A percentile compares a stretch with the other conserved stretches of the same genome.
phyloP scores from a whole-genome alignment of 2,797 vertebrate species.

The Coracias cyanogaster region DNA sequence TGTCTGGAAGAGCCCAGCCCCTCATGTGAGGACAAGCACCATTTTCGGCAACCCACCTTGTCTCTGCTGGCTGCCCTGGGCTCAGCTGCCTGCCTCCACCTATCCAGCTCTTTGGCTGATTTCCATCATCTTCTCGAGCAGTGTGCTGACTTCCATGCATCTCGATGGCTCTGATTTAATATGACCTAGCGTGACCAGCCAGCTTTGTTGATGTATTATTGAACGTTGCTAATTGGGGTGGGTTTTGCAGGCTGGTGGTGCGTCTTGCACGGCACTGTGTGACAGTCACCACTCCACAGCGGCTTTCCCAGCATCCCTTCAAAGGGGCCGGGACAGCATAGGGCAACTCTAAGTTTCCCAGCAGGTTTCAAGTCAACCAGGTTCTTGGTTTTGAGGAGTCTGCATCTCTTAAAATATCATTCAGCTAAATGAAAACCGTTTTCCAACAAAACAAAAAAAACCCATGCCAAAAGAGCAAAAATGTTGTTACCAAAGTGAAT shows the following conservation, averaged over 20 bases:
- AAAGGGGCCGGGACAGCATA: rapidly evolving
- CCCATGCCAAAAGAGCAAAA: background rate
- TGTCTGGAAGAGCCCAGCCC: background rate
- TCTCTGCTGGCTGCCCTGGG: background rate
- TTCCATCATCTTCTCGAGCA: background rate
- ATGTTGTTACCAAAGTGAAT: constrained; percentile 24
- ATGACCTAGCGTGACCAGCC: background rate
- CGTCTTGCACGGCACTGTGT: rapidly evolving
- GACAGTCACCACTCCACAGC: background rate
- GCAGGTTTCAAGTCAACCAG: background rate
- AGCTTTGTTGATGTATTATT: background rate
- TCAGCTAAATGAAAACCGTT: background rate
- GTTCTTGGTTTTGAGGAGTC: background rate
- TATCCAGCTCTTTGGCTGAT: background rate
- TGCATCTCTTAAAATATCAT: background rate
- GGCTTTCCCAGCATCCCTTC: background rate
- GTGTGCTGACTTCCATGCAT: background rate
- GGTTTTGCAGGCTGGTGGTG: background rate
- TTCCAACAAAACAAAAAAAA: background rate
- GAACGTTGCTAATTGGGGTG: rapidly evolving
- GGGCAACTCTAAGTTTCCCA: background rate
- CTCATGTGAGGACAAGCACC: background rate
- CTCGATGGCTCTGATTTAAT: rapidly evolving
- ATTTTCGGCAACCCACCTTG: background rate
- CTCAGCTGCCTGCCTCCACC: background rate